Conservation (phyloP, 2,888 invertebrate species). For the Chromoteleia sp. region DNA sequence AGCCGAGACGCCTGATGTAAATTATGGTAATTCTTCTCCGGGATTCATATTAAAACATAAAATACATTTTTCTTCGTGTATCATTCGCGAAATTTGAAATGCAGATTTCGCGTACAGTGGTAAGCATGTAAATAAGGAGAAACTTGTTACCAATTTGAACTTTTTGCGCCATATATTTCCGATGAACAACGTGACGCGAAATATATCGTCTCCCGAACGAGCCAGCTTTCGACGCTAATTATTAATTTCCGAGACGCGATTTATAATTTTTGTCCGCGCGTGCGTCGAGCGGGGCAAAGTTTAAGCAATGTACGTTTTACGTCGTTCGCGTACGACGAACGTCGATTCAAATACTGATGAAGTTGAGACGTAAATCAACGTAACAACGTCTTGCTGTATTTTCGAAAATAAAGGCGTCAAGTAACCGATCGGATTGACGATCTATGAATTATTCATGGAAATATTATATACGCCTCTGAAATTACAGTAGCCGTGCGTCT, state of each 20-base stretch:
- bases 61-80: conserved; percentile 62
- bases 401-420: conserved; percentile 54
- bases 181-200: conserved; percentile 36
- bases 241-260: conserved; percentile 4
- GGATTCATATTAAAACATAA: conserved; percentile 61
- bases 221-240: conserved; percentile 31
- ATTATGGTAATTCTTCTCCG: conserved; percentile 59
- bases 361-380: conserved; percentile 29
- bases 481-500: conserved; percentile 67
- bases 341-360: not conserved
- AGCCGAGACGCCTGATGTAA: conserved; percentile 50
- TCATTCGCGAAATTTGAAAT: conserved; percentile 63
- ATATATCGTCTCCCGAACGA: not conserved
- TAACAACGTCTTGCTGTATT: conserved; percentile 32
- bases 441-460: conserved; percentile 68
- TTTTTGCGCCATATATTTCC: conserved; percentile 46
- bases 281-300: no score
- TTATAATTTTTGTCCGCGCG: no score
- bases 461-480: conserved; percentile 65
- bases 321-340: no score
- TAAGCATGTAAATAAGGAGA: conserved; percentile 62
- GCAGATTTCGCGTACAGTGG: conserved; percentile 59
- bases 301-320: no score
- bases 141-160: conserved; percentile 64
- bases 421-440: conserved; percentile 50